phyloP scores from a whole-genome alignment of 2,888 invertebrate genomes.

The Phytoseiulus persimilis region DNA sequence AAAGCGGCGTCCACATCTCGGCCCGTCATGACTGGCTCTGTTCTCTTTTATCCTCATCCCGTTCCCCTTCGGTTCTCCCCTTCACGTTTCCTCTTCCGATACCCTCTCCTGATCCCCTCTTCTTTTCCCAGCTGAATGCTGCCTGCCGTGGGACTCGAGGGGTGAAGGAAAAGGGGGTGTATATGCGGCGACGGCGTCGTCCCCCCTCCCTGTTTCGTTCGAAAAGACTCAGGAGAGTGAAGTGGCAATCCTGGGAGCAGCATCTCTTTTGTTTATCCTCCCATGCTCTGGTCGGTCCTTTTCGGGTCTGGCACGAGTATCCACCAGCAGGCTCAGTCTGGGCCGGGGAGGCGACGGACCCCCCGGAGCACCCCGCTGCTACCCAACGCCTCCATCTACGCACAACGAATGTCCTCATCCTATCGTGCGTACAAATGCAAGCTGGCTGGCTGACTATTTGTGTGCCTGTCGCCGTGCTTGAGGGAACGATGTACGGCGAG shows the following conservation, averaged over 20 bases:
- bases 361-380: neutral
- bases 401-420: neutral
- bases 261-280: neutral
- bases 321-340: neutral
- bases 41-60: neutral
- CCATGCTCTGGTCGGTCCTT: neutral
- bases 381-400: neutral
- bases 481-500: no score
- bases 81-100: neutral
- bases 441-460: no score
- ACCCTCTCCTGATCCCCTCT: neutral
- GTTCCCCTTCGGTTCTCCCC: neutral
- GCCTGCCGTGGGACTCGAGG: neutral
- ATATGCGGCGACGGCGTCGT: neutral
- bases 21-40: neutral
- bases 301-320: no score
- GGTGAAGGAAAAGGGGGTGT: neutral
- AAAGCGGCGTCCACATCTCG: slow-evolving; percentile 34
- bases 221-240: neutral
- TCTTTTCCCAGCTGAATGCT: neutral
- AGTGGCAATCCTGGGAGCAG: neutral
- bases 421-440: neutral
- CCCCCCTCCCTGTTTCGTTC: neutral
- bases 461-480: no score
- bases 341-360: neutral